Base-by-base conservation (phyloP, 35 echinoderm and acorn worm species). In the Acanthaster planci region DNA sequence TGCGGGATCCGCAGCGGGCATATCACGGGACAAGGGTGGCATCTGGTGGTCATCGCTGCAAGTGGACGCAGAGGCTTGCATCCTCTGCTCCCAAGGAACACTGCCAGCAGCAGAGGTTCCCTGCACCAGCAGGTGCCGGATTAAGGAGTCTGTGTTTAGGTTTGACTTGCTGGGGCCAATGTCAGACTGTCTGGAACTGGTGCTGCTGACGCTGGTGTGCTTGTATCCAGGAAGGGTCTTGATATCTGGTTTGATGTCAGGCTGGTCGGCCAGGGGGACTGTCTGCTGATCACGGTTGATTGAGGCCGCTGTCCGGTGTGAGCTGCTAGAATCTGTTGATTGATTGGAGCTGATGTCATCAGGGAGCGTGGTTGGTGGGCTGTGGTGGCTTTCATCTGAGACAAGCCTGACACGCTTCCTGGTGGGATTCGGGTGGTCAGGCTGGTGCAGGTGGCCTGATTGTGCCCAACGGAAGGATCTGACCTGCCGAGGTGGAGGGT, bases 331-430 rank as follows among this genome's bases (percentile, higher is more conserved):
- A 14, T 72, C 64, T 72, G 64, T 34, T 8, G 64, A 72, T 2
- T 72, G 64, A 72, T 72, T 72, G 30, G 30, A 72, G 64, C 64
- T 23, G 64, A 26, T 29, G 34, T 72, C 64, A 72, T 72, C 64
- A 72, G 18, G 10, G 29, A 35, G 64, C 21, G 64, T 4, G 26
- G 64, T 72, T 26, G 64, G 64, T 35, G 64, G 64, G 34, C 64
- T 72, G 26, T 72, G 64, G 64, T 26, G 29, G 30, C 64, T 72
- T 29, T 72, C 34, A 72, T 72, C 64, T 14, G 64, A 72, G 15
- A 72, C n/a, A 10, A 72, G 64, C 23, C 64, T 72, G 64, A 72
- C 64, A 31, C 64, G 64, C 64, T 72, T 72, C 29, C 64, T 72
- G 64, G 64, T 34, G 34, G 34, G 64, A 72, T 72, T 72, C 10